Conservation (phyloP, 1,140 invertebrate species). For the Micrasema longulum region DNA sequence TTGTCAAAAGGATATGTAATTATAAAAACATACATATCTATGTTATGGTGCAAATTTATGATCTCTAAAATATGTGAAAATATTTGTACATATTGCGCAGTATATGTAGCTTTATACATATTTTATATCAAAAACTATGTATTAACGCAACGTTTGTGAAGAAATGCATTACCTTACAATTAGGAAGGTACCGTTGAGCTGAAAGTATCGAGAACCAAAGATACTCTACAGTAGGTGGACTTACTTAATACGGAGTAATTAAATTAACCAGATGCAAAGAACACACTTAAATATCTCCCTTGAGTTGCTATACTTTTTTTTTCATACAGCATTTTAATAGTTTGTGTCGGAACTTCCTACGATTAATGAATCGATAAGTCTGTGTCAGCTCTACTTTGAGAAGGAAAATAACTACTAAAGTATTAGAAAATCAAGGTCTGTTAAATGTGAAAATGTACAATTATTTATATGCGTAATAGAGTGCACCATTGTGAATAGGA, state of each 20-base stretch:
- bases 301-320: no score
- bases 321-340: no score
- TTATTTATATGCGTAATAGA: no score
- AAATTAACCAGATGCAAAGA: no score
- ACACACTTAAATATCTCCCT: no score
- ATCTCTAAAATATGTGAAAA: slow-evolving; percentile 33
- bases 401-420: background rate
- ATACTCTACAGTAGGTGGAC: no score
- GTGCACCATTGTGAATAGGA: slow-evolving; percentile 24
- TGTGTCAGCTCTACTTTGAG: background rate
- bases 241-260: no score
- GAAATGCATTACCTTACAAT: background rate
- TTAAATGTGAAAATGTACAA: no score
- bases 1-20: slow-evolving; percentile 29
- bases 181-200: no score
- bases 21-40: slow-evolving; percentile 45
- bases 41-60: slow-evolving; percentile 41
- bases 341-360: background rate
- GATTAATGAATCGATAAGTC: no score
- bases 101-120: slow-evolving; percentile 48
- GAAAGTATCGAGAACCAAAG: no score
- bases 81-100: slow-evolving; percentile 43
- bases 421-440: background rate
- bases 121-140: slow-evolving; percentile 38
- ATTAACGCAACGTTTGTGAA: slow-evolving; percentile 10